Conservation (phyloP, 2,797 vertebrate species). For the Takifugu rubripes region DNA sequence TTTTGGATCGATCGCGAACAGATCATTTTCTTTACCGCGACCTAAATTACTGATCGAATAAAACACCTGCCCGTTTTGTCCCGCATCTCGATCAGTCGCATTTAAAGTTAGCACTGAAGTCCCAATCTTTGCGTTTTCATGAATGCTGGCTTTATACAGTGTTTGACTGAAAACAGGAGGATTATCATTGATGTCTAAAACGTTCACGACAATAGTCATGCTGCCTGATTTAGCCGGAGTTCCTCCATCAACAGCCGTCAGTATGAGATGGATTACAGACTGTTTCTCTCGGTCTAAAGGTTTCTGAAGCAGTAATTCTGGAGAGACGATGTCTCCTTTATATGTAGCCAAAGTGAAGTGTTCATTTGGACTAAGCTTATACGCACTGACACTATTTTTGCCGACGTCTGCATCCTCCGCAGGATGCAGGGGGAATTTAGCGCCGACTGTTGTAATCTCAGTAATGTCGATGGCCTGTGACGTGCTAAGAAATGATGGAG, state of each 20-base stretch:
- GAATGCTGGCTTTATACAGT: conserved; percentile 43
- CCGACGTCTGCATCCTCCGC: conserved; percentile 57
- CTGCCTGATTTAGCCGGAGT: conserved; percentile 57
- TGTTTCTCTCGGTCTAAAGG: conserved; percentile 71
- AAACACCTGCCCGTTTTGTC: conserved; percentile 42
- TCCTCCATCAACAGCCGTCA: conserved; percentile 72
- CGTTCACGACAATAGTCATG: conserved; percentile 45
- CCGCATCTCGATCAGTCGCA: conserved; percentile 65
- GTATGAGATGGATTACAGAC: conserved; percentile 43
- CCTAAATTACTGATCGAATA: background rate
- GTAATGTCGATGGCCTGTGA: conserved; percentile 59
- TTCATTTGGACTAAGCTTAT: conserved; percentile 59
- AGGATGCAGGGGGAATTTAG: too few species aligned
- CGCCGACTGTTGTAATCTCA: conserved; percentile 50
- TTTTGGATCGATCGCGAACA: conserved; percentile 54
- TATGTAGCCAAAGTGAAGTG: conserved; percentile 58
- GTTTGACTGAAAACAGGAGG: conserved; percentile 40
- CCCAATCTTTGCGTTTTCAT: background rate
- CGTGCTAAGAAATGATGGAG: conserved; percentile 42
- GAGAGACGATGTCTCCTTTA: conserved; percentile 45
- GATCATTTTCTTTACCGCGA: too few species aligned
- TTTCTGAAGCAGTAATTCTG: conserved; percentile 74
- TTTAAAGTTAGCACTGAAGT: conserved; percentile 41
- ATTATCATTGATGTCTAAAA: conserved; percentile 68
- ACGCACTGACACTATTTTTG: conserved; percentile 53